Conservation (phyloP, 2,888 invertebrate species). For the Epirrita christyi region DNA sequence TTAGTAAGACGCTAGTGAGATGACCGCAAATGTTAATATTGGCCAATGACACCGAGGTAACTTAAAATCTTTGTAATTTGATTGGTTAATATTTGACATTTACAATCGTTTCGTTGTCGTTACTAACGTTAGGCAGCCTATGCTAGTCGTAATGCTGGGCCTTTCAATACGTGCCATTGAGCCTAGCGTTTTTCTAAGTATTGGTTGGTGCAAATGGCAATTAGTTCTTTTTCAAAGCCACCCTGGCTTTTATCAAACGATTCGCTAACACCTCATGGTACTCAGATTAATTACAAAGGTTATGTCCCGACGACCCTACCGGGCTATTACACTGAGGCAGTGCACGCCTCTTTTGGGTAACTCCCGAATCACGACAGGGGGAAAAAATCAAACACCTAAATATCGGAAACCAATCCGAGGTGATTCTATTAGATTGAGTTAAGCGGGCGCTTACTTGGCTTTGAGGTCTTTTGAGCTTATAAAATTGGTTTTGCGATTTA, state of each 20-base stretch:
- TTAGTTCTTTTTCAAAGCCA: too few relatives aligned
- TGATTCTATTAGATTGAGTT: slow-evolving; percentile 82
- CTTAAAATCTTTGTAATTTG: too few relatives aligned
- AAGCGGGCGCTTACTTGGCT: slow-evolving; percentile 64
- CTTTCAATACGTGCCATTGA: too few relatives aligned
- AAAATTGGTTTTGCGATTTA: slow-evolving; percentile 48
- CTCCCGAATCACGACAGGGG: slow-evolving; percentile 74
- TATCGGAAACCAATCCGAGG: slow-evolving; percentile 81
- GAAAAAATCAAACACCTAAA: slow-evolving; percentile 81
- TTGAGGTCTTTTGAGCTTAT: slow-evolving; percentile 56
- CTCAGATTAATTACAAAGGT: slow-evolving; percentile 76
- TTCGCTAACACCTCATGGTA: slow-evolving; percentile 43
- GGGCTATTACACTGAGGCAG: slow-evolving; percentile 65
- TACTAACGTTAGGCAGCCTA: too few relatives aligned
- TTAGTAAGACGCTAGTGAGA: too few relatives aligned
- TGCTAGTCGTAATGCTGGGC: too few relatives aligned
- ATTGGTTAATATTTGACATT: too few relatives aligned
- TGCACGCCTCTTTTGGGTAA: slow-evolving; percentile 79
- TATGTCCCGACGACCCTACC: slow-evolving; percentile 69
- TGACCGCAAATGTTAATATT: too few relatives aligned
- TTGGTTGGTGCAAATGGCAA: too few relatives aligned
- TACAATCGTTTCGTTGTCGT: too few relatives aligned
- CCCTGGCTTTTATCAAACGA: slow-evolving; percentile 9
- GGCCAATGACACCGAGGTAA: too few relatives aligned
- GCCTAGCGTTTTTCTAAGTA: too few relatives aligned